Evolutionary conservation across 2,888 invertebrate genomes (phyloP).

Genomic region (Macropis europaea): DNA sequence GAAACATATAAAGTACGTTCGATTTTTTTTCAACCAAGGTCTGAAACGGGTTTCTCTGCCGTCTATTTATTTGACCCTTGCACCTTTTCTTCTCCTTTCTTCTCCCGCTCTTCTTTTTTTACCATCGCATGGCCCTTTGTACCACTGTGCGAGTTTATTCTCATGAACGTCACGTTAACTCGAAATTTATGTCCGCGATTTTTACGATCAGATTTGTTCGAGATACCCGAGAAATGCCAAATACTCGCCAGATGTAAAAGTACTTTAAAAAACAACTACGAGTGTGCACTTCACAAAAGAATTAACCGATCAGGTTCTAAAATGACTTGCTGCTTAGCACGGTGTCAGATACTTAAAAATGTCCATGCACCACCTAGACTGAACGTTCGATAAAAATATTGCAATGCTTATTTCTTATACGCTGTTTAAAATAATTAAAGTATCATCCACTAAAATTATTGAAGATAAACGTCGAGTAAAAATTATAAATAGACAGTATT

Average conservation of each 20-base stretch:
- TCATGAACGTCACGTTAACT: constrained; percentile 49
- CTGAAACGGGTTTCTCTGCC: constrained; percentile 11
- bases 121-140: constrained; percentile 42
- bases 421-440: too few species aligned
- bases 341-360: too few species aligned
- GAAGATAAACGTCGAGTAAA: too few species aligned
- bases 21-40: neutral
- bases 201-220: constrained; percentile 28
- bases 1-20: neutral
- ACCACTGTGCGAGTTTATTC: constrained; percentile 41
- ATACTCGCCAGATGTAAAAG: constrained; percentile 11
- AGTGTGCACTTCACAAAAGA: too few species aligned
- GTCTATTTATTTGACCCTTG: constrained; percentile 40
- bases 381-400: too few species aligned
- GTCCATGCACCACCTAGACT: too few species aligned
- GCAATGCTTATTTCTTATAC: too few species aligned
- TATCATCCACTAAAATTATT: too few species aligned
- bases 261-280: too few species aligned
- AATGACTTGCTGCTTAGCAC: too few species aligned
- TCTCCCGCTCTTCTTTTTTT: constrained; percentile 17
- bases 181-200: constrained; percentile 46
- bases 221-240: constrained; percentile 7
- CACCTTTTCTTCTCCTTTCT: constrained; percentile 11
- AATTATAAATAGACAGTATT: too few species aligned
- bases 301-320: too few species aligned